Base-by-base conservation (phyloP, 2,113 vertebrate genomes). In the Grantiella picta region DNA sequence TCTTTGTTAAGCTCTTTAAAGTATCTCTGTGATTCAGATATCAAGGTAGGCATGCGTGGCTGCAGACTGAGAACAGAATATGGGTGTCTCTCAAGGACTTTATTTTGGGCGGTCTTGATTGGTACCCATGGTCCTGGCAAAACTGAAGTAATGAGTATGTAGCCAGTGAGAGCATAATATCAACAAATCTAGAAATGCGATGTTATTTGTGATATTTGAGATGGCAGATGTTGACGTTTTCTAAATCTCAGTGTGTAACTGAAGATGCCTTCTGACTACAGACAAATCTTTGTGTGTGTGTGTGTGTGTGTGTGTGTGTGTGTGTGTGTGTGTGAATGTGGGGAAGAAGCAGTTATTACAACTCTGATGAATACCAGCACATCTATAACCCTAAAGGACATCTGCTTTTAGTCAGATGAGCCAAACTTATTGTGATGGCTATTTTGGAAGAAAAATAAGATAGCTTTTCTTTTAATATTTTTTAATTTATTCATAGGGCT, bases 401-500 rank as follows among this genome's bases (percentile, higher is more conserved):
- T 60, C 27, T 40, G 17, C n/a, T 56, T 76, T 56, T 49, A 28
- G 13, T 36, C 27, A 80, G 28, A 72, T 44, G 1, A 80, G 3
- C 21, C 11, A 36, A 20, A 63, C 0, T 0, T 73, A 35, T 22
- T 78, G 9, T 63, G 20, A 66, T 5, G 5, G 10, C 15, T 60
- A 45, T 59, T 53, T 91, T 60, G 11, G 54, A 92, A 76, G 9
- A 72, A 72, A 89, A 77, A 24, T 20, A 72, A 57, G 11, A 53
- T 22, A 50, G 0, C 3, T 65, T 60, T 65, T 33, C 0, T 12
- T 79, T 35, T 4, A 3, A 2, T 52, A 38, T 11, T 8, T 72
- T 40, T 53, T 18, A 10, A 8, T 60, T 57, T 70, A 56, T 27
- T 60, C 8, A 60, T 21, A 17, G 4, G 15, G 25, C 9, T 59